Evolutionary conservation across 2,888 invertebrate genomes (phyloP).

Genomic region (Conistra vaccinii): DNA sequence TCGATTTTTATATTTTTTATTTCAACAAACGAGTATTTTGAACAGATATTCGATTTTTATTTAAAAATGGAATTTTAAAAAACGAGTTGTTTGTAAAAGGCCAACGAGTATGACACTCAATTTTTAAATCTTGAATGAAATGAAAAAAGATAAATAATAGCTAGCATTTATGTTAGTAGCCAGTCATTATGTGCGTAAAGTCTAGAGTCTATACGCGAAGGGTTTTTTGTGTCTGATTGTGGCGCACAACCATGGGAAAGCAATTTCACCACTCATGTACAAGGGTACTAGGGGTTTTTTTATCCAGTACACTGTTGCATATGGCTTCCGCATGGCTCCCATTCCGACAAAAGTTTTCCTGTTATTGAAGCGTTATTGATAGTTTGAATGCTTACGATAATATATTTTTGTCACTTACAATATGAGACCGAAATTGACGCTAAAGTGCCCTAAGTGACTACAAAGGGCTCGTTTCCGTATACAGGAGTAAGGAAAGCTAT

Average conservation of each 20-base stretch:
- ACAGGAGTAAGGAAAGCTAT: slow-evolving; percentile 19
- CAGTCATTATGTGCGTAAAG: slow-evolving; percentile 33
- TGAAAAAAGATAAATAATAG: slow-evolving; percentile 6
- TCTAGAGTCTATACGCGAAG: slow-evolving; percentile 28
- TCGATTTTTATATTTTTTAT: slow-evolving; percentile 41
- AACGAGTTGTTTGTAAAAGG: background rate
- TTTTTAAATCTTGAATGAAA: slow-evolving; percentile 36
- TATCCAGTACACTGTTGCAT: slow-evolving; percentile 41
- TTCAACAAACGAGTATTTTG: background rate
- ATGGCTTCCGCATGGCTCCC: slow-evolving; percentile 6
- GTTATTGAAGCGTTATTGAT: slow-evolving; percentile 26
- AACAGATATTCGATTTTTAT: too few relatives aligned
- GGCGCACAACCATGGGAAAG: slow-evolving; percentile 25
- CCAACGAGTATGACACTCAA: slow-evolving; percentile 5
- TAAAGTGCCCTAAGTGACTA: slow-evolving; percentile 6
- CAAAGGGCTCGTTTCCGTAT: background rate
- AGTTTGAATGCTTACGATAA: slow-evolving; percentile 16
- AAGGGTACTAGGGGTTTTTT: slow-evolving; percentile 41
- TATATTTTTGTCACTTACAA: background rate
- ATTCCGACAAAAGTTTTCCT: slow-evolving; percentile 14
- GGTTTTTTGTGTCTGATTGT: slow-evolving; percentile 33
- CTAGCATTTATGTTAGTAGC: slow-evolving; percentile 9
- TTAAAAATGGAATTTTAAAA: slow-evolving; percentile 20
- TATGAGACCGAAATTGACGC: background rate
- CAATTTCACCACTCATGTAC: slow-evolving; percentile 35